phyloP scores from a whole-genome alignment of 37 sponge, comb jelly and placozoan species.

The Tethya wilhelma region DNA sequence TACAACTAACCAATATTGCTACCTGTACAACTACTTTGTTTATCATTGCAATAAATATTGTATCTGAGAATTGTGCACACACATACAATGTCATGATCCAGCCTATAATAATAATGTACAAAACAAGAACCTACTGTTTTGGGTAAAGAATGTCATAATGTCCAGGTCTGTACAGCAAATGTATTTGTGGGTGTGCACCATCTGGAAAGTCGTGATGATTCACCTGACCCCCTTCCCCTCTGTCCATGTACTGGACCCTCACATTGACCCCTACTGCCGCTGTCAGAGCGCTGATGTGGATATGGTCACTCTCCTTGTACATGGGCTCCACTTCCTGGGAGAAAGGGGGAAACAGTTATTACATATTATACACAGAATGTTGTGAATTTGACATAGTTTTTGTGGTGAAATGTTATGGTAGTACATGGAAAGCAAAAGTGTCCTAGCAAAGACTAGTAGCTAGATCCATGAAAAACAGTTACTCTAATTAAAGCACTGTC shows the following conservation, averaged over 20 bases:
- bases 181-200: conserved; percentile 59
- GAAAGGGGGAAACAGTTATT: neutral
- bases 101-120: no score
- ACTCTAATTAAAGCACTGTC: no score
- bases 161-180: conserved; percentile 96
- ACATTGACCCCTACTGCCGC: conserved; percentile 79
- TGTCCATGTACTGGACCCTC: conserved; percentile 95
- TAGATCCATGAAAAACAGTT: no score
- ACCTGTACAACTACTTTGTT: no score
- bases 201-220: conserved; percentile 92
- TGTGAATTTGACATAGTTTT: no score
- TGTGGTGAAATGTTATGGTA: no score
- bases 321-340: conserved; percentile 98
- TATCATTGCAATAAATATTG: no score
- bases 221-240: conserved; percentile 86
- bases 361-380: neutral
- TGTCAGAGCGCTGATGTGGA: conserved; percentile 94
- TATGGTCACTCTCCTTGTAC: conserved; percentile 93
- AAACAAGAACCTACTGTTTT: no score
- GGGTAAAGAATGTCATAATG: conserved; percentile 95
- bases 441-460: no score
- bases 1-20: no score
- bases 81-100: no score
- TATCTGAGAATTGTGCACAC: no score
- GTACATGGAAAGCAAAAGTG: neutral